phyloP scores from a whole-genome alignment of 2,797 vertebrate genomes.

The Cirrhinus molitorella region DNA sequence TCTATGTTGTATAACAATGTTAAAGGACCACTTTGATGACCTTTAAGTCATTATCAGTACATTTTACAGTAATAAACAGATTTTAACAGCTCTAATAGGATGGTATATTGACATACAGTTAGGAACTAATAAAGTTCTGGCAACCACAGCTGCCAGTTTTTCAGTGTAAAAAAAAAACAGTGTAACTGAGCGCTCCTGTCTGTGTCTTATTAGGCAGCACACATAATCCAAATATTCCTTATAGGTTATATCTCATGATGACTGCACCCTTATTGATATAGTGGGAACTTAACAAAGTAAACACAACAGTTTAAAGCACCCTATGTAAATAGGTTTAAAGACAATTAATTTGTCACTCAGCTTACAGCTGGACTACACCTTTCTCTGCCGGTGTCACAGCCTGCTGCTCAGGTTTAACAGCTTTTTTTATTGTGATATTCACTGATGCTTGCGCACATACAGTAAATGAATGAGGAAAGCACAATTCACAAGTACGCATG shows the following conservation, averaged over 20 bases:
- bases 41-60: background rate
- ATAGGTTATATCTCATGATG: background rate
- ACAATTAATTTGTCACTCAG: background rate
- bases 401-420: background rate
- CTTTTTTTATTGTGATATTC: background rate
- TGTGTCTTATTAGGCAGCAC: background rate
- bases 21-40: background rate
- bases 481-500: background rate
- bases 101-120: background rate
- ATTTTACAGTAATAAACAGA: background rate
- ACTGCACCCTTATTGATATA: slow-evolving; percentile 25
- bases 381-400: background rate
- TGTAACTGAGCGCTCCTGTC: background rate
- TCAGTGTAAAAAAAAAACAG: background rate
- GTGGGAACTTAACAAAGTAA: background rate
- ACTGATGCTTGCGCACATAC: background rate
- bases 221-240: background rate
- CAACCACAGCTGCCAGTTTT: background rate
- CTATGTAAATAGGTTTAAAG: background rate
- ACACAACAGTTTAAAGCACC: slow-evolving; percentile 6
- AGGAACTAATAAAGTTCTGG: background rate
- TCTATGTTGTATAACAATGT: background rate
- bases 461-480: background rate
- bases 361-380: background rate
- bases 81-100: background rate